These are phyloP conservation scores for Epizoanthus fatuus DNA, from an alignment of 92 coral and sea anemone species.

Conservation along the genomic window DNA sequence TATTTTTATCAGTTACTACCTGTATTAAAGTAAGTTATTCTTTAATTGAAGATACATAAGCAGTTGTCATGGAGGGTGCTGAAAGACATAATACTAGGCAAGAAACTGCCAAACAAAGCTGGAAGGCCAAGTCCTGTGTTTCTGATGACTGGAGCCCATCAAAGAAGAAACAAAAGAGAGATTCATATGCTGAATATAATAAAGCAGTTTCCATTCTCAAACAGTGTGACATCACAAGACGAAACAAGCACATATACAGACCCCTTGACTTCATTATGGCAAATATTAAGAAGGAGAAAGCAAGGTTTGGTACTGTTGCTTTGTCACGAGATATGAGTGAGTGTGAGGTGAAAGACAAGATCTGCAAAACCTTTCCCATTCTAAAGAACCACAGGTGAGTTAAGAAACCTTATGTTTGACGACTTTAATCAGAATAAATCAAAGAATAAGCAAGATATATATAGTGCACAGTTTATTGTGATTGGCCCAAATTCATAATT, in stretches of 20 bases:
- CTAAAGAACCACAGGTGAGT: conserved; percentile 31
- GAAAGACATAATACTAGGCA: too few species aligned
- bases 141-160: conserved; percentile 26
- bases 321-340: conserved; percentile 38
- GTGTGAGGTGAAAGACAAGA: background rate
- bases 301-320: conserved; percentile 41
- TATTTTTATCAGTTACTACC: too few species aligned
- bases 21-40: too few species aligned
- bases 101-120: background rate
- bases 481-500: too few species aligned
- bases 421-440: too few species aligned
- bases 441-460: too few species aligned
- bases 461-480: too few species aligned
- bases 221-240: conserved; percentile 35
- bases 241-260: conserved; percentile 20
- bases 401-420: too few species aligned
- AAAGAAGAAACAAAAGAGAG: conserved; percentile 29
- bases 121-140: background rate
- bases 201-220: conserved; percentile 40
- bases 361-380: conserved; percentile 29
- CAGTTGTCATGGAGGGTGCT: background rate
- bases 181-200: conserved; percentile 24
- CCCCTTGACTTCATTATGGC: conserved; percentile 50
- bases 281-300: conserved; percentile 38
- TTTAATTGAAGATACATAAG: background rate